Conservation (phyloP, 2,888 invertebrate genomes). For the Drosophila robusta region DNA sequence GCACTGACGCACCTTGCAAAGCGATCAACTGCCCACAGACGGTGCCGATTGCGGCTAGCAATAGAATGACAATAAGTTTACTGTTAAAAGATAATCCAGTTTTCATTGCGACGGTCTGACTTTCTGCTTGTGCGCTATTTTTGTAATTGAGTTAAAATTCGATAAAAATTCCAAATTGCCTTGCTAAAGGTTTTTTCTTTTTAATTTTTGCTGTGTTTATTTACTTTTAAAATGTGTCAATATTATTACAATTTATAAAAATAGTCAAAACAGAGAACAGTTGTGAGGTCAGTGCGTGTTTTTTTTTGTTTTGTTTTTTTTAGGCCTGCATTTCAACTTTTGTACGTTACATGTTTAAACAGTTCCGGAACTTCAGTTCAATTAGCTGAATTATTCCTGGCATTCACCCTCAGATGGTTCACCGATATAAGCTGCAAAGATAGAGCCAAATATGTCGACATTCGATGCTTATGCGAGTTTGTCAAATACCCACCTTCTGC, state of each 20-base stretch:
- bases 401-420: constrained; percentile 28
- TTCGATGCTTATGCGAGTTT: not conserved
- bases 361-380: not conserved
- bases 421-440: constrained; percentile 34
- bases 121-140: constrained; percentile 13
- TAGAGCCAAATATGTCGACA: not conserved
- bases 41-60: constrained; percentile 24
- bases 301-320: not conserved
- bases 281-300: constrained; percentile 2
- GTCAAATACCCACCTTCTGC: constrained; percentile 9
- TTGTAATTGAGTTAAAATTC: constrained; percentile 36
- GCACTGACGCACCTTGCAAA: constrained; percentile 36
- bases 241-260: constrained; percentile 36
- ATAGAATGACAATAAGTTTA: constrained; percentile 25
- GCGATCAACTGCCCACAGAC: constrained; percentile 35
- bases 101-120: constrained; percentile 42
- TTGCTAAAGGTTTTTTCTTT: constrained; percentile 17
- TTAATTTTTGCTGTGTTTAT: constrained; percentile 23
- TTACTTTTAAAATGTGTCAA: constrained; percentile 47
- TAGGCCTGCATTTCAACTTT: constrained; percentile 3
- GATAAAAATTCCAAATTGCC: constrained; percentile 9
- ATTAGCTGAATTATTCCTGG: not conserved
- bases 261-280: constrained; percentile 28
- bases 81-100: constrained; percentile 11
- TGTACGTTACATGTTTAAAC: too few relatives aligned